These are phyloP conservation scores for Eupithecia subumbrata DNA, from an alignment of 2,888 invertebrate genomes.

Conservation along the genomic window DNA sequence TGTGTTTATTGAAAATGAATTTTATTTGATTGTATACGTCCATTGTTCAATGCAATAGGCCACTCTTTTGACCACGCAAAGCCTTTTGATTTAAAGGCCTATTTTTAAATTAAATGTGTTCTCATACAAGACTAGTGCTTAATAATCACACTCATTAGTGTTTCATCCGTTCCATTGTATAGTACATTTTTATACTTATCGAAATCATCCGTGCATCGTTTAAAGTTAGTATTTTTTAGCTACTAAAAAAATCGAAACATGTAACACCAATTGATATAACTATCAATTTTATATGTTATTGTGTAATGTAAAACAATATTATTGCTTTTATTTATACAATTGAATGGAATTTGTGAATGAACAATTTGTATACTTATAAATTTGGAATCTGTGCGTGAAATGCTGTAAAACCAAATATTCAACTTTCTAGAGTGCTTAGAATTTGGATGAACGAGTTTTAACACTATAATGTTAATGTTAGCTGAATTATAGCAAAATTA, in stretches of 20 bases:
- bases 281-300: constrained; percentile 46
- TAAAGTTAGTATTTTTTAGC: constrained; percentile 50
- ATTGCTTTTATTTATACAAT: constrained; percentile 24
- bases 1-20: constrained; percentile 51
- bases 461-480: constrained; percentile 53
- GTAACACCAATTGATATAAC: constrained; percentile 65
- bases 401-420: constrained; percentile 30
- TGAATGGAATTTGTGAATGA: constrained; percentile 20
- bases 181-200: constrained; percentile 67
- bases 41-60: constrained; percentile 54
- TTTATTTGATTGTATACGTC: constrained; percentile 65
- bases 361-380: constrained; percentile 24
- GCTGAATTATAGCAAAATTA: constrained; percentile 60
- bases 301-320: constrained; percentile 21
- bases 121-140: constrained; percentile 61
- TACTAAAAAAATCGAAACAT: constrained; percentile 50
- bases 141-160: constrained; percentile 60
- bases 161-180: constrained; percentile 75
- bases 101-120: constrained; percentile 56
- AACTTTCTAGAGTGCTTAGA: constrained; percentile 43
- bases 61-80: constrained; percentile 62
- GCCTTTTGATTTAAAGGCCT: constrained; percentile 46
- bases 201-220: constrained; percentile 64
- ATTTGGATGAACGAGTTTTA: constrained; percentile 43
- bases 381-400: constrained; percentile 17